Base-by-base conservation (phyloP, 2,113 vertebrate species). In the Centropristis striata region DNA sequence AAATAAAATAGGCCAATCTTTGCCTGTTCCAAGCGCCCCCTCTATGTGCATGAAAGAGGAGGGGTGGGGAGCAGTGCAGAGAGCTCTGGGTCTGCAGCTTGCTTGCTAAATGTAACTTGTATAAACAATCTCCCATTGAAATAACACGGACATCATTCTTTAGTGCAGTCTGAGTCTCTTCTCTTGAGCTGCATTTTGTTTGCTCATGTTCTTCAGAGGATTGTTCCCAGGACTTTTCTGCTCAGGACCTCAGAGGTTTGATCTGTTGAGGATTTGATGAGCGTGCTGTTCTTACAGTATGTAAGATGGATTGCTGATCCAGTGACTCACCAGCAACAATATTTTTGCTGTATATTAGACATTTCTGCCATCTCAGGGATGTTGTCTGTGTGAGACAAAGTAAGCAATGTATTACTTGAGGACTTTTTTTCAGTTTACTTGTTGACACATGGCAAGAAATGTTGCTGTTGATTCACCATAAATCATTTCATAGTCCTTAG, bases 251-350 rank as follows among this genome's bases (percentile, higher is more conserved):
- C 14, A n/a, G 32, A 55, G 28, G 25, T 50, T 78, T 59, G 59
- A 54, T 55, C 39, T 54, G 59, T 23, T 67, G 28, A 41, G 59
- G 36, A 23, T 78, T 60, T 60, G 65, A 60, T 32, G 65, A 80
- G 28, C 4, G 18, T 13, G 20, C 36, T 44, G 8, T 20, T 60
- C 32, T 68, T 55, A 23, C 23, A 6, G 25, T 60, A 23, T 50
- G 28, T 18, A 23, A 72, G 51, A 51, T 39, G 14, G 60, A 71
- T 25, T 37, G 5, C 10, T 23, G 63, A 41, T 49, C 3, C 46
- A 61, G 3, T 27, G 65, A 70, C 46, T 53, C 47, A n/a, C 32
- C 71, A 21, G 18, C 28, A 37, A 20, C 70, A 49, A 18, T 21
- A 25, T 51, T 81, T 57, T 57, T 1, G 7, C 37, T 54, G 21